phyloP scores from a whole-genome alignment of 2,113 vertebrate species.

The Xyrauchen texanus region DNA sequence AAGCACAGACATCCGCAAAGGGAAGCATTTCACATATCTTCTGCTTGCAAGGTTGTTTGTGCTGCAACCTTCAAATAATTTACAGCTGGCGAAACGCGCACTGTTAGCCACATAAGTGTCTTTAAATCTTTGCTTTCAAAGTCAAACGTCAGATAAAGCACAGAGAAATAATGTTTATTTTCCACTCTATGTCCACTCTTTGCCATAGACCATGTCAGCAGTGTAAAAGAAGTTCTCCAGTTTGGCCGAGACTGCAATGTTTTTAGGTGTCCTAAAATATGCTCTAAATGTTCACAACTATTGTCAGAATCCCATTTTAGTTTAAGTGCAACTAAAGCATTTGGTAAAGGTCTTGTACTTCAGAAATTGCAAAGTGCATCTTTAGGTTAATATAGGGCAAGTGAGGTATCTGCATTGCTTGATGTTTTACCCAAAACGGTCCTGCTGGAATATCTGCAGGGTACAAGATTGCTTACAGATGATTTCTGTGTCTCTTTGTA shows the following conservation, averaged over 20 bases:
- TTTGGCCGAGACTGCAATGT: conserved; percentile 40
- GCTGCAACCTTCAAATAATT: conserved; percentile 78
- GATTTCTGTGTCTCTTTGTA: conserved; percentile 24
- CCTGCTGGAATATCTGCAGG: background rate
- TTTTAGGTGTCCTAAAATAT: conserved; percentile 38
- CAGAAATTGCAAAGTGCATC: background rate
- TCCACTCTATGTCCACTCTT: conserved; percentile 72
- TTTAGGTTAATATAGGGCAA: conserved; percentile 10
- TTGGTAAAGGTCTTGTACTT: conserved; percentile 23
- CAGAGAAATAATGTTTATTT: conserved; percentile 82
- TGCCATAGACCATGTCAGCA: conserved; percentile 58
- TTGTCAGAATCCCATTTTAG: conserved; percentile 32
- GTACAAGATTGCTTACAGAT: background rate
- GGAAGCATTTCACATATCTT: conserved; percentile 58
- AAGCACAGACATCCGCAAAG: conserved; percentile 55
- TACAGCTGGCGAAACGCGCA: conserved; percentile 71
- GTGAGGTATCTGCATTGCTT: background rate
- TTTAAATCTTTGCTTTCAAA: conserved; percentile 80
- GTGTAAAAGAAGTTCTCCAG: conserved; percentile 26
- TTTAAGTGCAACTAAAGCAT: conserved; percentile 12
- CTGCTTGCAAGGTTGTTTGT: conserved; percentile 69
- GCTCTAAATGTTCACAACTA: background rate
- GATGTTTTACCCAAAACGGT: background rate
- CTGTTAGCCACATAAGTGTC: conserved; percentile 73
- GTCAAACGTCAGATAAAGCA: conserved; percentile 78